Percentiles rank a stretch among this genome's conserved stretches.
These are phyloP conservation scores for Cyaniris semiargus DNA, from an alignment of 2,888 invertebrate genomes.

Conservation along the genomic window DNA sequence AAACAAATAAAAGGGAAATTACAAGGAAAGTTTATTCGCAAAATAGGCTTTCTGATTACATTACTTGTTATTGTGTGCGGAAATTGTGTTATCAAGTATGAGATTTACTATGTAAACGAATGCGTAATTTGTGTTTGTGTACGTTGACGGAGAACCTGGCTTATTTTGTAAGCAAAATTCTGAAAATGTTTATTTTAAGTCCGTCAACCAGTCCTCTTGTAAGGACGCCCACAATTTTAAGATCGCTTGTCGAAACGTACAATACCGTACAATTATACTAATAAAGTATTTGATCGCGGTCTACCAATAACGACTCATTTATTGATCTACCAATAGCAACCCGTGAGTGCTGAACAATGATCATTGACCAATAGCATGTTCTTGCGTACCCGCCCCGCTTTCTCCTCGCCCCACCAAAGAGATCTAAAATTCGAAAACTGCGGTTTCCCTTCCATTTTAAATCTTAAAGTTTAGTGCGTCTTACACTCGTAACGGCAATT, in stretches of 20 bases:
- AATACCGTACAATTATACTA: too few relatives aligned
- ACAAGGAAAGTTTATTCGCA: background rate
- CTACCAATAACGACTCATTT: background rate
- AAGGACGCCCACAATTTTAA: background rate
- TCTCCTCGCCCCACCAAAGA: too few relatives aligned
- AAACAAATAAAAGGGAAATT: background rate
- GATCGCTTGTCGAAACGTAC: background rate
- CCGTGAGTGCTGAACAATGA: too few relatives aligned
- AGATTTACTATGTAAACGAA: background rate
- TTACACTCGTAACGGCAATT: too few relatives aligned
- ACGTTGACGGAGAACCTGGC: background rate
- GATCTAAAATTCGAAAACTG: too few relatives aligned
- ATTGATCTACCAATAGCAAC: background rate
- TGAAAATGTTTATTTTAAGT: background rate
- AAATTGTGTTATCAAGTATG: slow-evolving; percentile 15
- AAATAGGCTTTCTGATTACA: slow-evolving; percentile 1
- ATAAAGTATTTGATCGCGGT: too few relatives aligned
- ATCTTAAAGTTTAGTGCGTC: too few relatives aligned
- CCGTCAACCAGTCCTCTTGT: background rate
- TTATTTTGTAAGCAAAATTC: background rate
- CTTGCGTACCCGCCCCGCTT: too few relatives aligned
- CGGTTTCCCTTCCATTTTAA: too few relatives aligned
- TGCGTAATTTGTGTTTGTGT: background rate
- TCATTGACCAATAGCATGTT: too few relatives aligned
- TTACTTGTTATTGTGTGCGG: background rate